Evolutionary conservation across 2,797 vertebrate genomes (phyloP).

Genomic region (Cossypha caffra): DNA sequence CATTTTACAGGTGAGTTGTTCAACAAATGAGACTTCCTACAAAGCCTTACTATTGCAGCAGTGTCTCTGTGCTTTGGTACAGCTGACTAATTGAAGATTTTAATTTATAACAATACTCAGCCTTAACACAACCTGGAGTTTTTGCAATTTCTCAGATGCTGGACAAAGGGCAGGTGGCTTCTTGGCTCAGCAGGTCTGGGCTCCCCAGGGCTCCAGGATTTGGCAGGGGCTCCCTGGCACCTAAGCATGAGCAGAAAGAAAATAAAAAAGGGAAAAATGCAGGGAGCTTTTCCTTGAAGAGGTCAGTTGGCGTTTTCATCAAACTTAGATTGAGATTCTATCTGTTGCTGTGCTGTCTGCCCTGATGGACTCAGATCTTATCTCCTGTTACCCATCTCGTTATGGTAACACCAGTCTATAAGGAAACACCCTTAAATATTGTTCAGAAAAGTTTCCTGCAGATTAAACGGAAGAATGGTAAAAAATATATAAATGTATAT

Average conservation of each 20-base stretch:
- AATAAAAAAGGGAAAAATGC: neutral
- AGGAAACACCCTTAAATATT: neutral
- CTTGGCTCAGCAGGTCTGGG: neutral
- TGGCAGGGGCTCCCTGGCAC: neutral
- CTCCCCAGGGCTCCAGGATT: neutral
- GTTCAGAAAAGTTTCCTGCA: neutral
- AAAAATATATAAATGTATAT: neutral
- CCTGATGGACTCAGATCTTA: neutral
- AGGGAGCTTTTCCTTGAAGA: neutral
- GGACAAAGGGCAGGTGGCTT: neutral
- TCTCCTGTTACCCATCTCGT: neutral
- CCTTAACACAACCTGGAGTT: neutral
- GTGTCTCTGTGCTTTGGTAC: conserved; percentile 29
- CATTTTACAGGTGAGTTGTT: neutral
- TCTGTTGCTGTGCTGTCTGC: neutral
- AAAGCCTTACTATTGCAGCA: neutral
- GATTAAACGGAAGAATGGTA: neutral
- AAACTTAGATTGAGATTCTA: neutral
- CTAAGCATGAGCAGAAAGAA: neutral
- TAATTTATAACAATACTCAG: neutral
- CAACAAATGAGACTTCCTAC: neutral
- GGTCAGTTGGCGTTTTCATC: neutral
- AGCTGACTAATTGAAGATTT: conserved; percentile 17
- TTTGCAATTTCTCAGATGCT: neutral
- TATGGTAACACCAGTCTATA: neutral